A percentile compares a stretch with the other conserved stretches of the same genome.
Evolutionary conservation across 2,797 vertebrate genomes (phyloP).

Genomic region (Coilia nasus): DNA sequence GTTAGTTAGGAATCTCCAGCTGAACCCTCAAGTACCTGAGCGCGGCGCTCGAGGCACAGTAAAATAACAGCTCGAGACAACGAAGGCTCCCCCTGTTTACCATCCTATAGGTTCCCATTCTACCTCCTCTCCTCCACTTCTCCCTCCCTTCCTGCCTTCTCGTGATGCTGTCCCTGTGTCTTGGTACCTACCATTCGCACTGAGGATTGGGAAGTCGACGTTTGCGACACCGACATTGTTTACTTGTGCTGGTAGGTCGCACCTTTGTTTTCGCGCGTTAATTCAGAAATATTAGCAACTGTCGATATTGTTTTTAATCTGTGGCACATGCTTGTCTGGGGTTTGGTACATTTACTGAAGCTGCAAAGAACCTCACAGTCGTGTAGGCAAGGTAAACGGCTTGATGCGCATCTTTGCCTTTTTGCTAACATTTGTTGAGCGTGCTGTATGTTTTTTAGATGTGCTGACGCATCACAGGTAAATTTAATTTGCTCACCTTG

Average conservation of each 20-base stretch:
- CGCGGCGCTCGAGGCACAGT: conserved; percentile 16
- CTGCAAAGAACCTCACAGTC: background rate
- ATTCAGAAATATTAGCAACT: background rate
- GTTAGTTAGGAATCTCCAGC: background rate
- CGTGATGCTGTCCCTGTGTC: conserved; percentile 57
- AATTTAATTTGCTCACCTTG: conserved; percentile 7
- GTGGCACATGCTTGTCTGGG: background rate
- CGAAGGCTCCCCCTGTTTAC: background rate
- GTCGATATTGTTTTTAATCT: background rate
- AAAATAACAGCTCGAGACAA: conserved; percentile 37
- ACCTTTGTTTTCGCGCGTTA: background rate
- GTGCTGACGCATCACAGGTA: background rate
- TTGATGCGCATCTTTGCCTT: background rate
- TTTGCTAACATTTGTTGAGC: background rate
- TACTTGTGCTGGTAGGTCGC: background rate
- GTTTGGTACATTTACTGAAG: background rate
- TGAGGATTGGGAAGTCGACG: conserved; percentile 7
- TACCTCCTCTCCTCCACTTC: conserved; percentile 29
- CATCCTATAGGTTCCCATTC: conserved; percentile 15
- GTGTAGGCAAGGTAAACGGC: background rate
- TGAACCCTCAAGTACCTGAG: background rate
- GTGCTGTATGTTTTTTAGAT: background rate
- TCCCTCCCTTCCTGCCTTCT: conserved; percentile 45
- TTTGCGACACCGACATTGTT: conserved; percentile 34
- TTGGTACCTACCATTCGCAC: conserved; percentile 26